Evolutionary conservation across 2,113 vertebrate species (phyloP), one percentile per base, ranked within the genome.

Genomic region (Oenanthe oenanthe): DNA sequence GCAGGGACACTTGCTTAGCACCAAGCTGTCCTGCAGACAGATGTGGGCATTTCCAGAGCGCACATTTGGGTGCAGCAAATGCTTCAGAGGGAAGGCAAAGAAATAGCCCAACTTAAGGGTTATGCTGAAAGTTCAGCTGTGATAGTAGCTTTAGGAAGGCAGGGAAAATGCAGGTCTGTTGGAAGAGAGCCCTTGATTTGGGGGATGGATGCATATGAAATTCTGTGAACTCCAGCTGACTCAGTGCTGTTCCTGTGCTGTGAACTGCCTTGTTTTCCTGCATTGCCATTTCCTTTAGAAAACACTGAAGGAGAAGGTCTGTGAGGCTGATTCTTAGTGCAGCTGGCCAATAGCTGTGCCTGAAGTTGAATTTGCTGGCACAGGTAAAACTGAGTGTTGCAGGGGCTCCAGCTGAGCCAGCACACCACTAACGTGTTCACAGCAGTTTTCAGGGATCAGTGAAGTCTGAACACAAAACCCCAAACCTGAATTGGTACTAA

Each of bases 1-100:
- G 20, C 71, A 88, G 31, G 57, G 83, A 31, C 21, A 1, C 28
- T 61, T 51, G 26, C 12, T 32, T 32, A 28, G 58, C 62, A 20
- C 58, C 21, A 42, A 28, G 6, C 14, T 82, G 36, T 31, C 51
- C 62, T 74, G 51, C 24, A 80, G 34, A 76, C 34, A 68, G 53
- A 34, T 29, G 36, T 20, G 42, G 15, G 47, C 28, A n/a, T 43
- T 80, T 83, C 50, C 62, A 36, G 66, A 79, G 62, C 24, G 48
- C 32, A 31, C 40, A 57, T 29, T 10, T 40, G 19, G 2, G 28
- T 25, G 36, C 17, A 25, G 17, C 0, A 0, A 56, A 34, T 24
- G 26, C 51, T 71, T 38, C 28, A 77, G 21, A 77, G 56, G 65
- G 66, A 73, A 81, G 28, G 60, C 61, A 61, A 5, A 15, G n/a